Evolutionary conservation across 1,140 invertebrate species (phyloP).

Genomic region (Aphaenogaster ashmeadi): DNA sequence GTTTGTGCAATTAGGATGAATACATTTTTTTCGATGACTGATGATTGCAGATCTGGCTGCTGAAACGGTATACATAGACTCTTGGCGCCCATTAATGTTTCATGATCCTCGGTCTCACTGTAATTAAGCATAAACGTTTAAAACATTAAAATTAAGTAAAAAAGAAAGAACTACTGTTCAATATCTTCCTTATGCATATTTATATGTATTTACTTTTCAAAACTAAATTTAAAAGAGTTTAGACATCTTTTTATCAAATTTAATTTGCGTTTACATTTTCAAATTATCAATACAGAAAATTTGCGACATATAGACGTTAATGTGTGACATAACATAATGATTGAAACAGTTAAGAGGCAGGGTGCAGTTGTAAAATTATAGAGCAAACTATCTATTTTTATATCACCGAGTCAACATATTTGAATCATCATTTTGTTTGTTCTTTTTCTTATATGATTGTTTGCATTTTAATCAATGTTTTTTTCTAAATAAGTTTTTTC

Average conservation of each 20-base stretch:
- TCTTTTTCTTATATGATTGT: too few species aligned
- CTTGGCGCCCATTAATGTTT: conserved; percentile 99
- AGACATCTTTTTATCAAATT: not conserved
- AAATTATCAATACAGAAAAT: conserved; percentile 14
- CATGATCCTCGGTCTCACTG: conserved; percentile 89
- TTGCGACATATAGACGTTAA: not conserved
- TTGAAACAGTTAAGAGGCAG: not conserved
- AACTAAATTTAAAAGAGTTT: not conserved
- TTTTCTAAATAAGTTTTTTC: too few species aligned
- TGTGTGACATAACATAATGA: not conserved
- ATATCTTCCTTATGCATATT: not conserved
- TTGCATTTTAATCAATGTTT: too few species aligned
- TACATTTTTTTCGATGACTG: conserved; percentile 90
- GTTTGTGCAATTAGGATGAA: conserved; percentile 94
- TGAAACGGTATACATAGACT: conserved; percentile 98
- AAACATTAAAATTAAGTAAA: conserved; percentile 18
- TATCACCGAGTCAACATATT: too few species aligned
- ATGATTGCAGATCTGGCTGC: conserved; percentile 88
- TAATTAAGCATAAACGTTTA: conserved; percentile 70
- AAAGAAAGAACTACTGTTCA: not conserved
- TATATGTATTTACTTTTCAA: not conserved
- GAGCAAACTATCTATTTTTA: not conserved
- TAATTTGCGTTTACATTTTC: not conserved
- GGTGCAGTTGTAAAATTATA: not conserved
- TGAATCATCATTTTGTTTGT: too few species aligned